phyloP scores from a whole-genome alignment of 2,113 vertebrate genomes.

The Ivindomyrus marchei region DNA sequence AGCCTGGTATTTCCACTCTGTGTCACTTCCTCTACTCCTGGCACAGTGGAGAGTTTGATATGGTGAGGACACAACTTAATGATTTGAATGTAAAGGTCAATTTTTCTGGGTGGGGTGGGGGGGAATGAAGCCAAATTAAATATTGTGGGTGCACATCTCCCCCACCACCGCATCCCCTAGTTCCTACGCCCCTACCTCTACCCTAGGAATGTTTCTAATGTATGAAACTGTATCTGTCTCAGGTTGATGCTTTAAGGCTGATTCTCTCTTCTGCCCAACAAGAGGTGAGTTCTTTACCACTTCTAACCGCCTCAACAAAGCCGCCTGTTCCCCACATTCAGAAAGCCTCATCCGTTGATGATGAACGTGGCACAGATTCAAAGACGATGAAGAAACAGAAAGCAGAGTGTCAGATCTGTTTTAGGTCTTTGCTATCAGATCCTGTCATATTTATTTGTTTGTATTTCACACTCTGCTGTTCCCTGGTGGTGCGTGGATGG shows the following conservation, averaged over 20 bases:
- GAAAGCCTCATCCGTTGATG: neutral
- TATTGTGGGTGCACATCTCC: neutral
- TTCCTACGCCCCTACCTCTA: neutral
- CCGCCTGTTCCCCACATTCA: neutral
- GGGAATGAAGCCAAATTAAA: neutral
- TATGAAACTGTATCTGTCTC: neutral
- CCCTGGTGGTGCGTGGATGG: constrained; percentile 1
- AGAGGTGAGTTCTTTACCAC: neutral
- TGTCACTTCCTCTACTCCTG: neutral
- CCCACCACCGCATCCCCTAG: neutral
- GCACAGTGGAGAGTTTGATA: neutral
- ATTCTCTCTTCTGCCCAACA: neutral
- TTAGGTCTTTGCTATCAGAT: neutral
- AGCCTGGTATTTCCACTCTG: neutral
- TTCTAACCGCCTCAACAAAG: neutral
- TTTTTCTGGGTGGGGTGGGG: neutral
- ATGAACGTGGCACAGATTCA: neutral
- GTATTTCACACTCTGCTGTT: neutral
- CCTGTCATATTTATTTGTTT: neutral
- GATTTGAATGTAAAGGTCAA: neutral
- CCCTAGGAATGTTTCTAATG: neutral
- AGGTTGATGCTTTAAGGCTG: neutral
- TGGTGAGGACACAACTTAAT: neutral
- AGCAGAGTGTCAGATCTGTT: neutral
- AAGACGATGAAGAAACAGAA: neutral